phyloP scores from a whole-genome alignment of 1,140 invertebrate species.

The Chrysomallon squamiferum region DNA sequence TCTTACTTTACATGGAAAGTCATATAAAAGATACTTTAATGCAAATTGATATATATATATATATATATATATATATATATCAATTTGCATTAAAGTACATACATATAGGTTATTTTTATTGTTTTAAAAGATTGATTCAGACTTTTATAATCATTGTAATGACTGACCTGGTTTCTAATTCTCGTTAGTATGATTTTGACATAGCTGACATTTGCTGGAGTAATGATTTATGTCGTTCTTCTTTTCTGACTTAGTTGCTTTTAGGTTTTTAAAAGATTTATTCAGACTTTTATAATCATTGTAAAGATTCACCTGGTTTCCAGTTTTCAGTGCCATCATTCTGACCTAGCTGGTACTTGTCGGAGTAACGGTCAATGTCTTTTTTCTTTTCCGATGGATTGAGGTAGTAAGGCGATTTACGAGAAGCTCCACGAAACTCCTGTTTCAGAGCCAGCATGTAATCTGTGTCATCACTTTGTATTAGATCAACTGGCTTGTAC shows the following conservation, averaged over 20 bases:
- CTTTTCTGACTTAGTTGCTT: no score
- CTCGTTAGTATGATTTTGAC: constrained; percentile 22
- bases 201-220: constrained; percentile 70
- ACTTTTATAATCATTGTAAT: no score
- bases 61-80: no score
- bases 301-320: constrained; percentile 46
- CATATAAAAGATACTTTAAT: no score
- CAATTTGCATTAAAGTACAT: no score
- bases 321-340: constrained; percentile 29
- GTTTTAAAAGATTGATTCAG: no score
- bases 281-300: no score
- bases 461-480: constrained; percentile 57
- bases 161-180: constrained; percentile 45
- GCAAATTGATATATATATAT: no score
- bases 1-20: no score
- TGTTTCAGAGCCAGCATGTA: constrained; percentile 71
- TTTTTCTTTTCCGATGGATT: constrained; percentile 65
- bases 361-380: constrained; percentile 73
- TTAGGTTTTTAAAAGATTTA: no score
- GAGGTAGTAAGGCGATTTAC: constrained; percentile 66
- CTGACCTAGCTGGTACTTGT: constrained; percentile 66
- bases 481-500: constrained; percentile 69
- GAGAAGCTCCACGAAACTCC: constrained; percentile 69
- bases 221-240: constrained; percentile 72
- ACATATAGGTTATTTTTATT: no score